Evolutionary conservation across 2,888 invertebrate species (phyloP), one percentile per base, ranked within the genome.

Genomic region (Rhogogaster chlorosoma): DNA sequence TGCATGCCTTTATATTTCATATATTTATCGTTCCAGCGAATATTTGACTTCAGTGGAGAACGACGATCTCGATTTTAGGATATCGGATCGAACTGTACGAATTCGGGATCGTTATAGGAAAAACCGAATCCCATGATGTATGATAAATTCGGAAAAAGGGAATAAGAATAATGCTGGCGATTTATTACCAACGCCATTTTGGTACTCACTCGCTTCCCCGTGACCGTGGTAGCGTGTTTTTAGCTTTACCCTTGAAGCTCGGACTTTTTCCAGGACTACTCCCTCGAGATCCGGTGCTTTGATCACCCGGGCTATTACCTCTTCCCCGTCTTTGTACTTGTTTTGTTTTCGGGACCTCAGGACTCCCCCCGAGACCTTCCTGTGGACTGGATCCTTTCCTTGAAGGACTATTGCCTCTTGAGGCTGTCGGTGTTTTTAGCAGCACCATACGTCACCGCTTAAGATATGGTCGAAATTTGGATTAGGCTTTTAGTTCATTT

Each of bases 201-300:
- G 83, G 15, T 77, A 93, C 94, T 94, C 88, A 94, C 94, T 94
- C 94, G 93, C 93, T 94, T 88, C 94, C 94, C 86, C 93, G 91
- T 49, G 94, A 94, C 64, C 89, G 89, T 26, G 90, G 89, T 29
- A 91, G 84, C 10, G 85, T 84, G 85, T 84, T 89, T 85, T 89
- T 88, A 36, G 86, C 87, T 75, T 88, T 90, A 85, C 87, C 90
- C 88, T 90, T 89, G 82, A 86, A 88, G 38, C 85, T 84, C 42
- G 61, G 85, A 38, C 87, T 88, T 87, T 89, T 92, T 45, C 91
- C 90, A 0, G 94, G 94, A 88, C 94, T 94, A 85, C 86, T 93
- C n/a, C 94, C 93, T 78, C 94, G 89, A 22, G 93, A 92, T 83
- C 88, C 88, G 73, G 85, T 87, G 15, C 89, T 89, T 84, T 86